A percentile compares a stretch with the other conserved stretches of the same genome.
phyloP scores from a whole-genome alignment of 2,113 vertebrate genomes.

The Saguinus midas region DNA sequence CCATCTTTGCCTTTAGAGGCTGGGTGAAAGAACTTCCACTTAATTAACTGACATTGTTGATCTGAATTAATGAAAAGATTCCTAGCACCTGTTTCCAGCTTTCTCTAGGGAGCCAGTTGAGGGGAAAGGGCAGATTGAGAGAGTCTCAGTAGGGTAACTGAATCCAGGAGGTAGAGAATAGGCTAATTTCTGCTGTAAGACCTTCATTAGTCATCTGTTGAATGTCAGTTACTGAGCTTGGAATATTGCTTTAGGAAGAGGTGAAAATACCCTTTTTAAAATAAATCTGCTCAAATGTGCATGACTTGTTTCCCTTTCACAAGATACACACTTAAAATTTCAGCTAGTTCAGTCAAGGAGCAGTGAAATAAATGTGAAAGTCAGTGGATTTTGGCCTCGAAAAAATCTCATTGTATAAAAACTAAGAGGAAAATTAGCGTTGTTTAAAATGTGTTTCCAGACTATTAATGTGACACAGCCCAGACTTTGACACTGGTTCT shows the following conservation, averaged over 20 bases:
- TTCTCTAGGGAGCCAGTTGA: constrained; percentile 47
- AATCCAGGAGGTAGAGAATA: constrained; percentile 8
- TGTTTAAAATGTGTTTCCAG: constrained; percentile 47
- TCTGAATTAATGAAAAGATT: constrained; percentile 64
- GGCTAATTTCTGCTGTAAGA: constrained; percentile 58
- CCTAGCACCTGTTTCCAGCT: constrained; percentile 54
- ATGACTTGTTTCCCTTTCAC: constrained; percentile 17
- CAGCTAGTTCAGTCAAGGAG: constrained; percentile 4
- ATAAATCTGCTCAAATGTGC: constrained; percentile 28
- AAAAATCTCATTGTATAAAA: constrained; percentile 4
- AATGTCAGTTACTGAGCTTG: not conserved
- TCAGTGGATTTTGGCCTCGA: not conserved
- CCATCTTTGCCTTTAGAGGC: constrained; percentile 17
- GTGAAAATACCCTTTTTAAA: constrained; percentile 25
- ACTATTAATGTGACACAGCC: constrained; percentile 12
- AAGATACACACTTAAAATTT: constrained; percentile 41
- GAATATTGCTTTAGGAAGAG: constrained; percentile 33
- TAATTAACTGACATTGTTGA: constrained; percentile 65
- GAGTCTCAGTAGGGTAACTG: constrained; percentile 43
- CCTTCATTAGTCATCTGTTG: constrained; percentile 58
- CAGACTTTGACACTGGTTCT: constrained; percentile 20
- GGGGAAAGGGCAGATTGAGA: constrained; percentile 34
- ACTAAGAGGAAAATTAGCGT: constrained; percentile 43
- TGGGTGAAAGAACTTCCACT: constrained; percentile 41
- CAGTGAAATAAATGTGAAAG: constrained; percentile 23